Conservation (phyloP, 2,797 vertebrate genomes). For the Peromyscus attwateri region DNA sequence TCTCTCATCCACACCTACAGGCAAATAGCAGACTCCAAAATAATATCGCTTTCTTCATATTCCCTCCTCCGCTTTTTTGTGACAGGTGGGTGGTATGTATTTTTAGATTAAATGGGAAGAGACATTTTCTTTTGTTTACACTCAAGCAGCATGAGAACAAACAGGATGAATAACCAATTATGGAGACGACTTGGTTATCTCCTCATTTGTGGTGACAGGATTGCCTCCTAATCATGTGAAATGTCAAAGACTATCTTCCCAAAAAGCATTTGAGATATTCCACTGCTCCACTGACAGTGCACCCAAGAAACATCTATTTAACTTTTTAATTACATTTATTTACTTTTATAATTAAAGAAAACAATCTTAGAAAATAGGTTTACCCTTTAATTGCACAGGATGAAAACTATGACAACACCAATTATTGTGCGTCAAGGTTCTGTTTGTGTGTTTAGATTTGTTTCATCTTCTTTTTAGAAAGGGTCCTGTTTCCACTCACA, state of each 20-base stretch:
- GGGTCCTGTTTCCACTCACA: conserved; percentile 29
- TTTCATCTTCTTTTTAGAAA: conserved; percentile 33
- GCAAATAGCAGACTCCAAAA: background rate
- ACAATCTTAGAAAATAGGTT: conserved; percentile 29
- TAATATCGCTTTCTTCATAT: background rate
- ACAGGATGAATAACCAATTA: conserved; percentile 59
- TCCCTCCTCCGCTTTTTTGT: background rate
- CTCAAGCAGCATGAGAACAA: conserved; percentile 9
- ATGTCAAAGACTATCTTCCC: conserved; percentile 50
- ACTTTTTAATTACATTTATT: conserved; percentile 75
- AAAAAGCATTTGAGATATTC: conserved; percentile 29
- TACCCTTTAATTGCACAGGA: conserved; percentile 54
- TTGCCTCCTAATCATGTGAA: conserved; percentile 45
- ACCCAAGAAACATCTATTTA: background rate
- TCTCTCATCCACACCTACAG: background rate
- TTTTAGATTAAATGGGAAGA: conserved; percentile 60
- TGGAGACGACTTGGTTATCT: conserved; percentile 35
- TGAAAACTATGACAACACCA: conserved; percentile 62
- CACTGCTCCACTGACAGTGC: background rate
- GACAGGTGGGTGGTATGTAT: conserved; percentile 7
- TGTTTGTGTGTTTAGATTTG: conserved; percentile 62
- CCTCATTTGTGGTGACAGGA: conserved; percentile 29
- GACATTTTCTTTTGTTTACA: conserved; percentile 54
- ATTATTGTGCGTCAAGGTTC: conserved; percentile 36
- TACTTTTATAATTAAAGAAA: conserved; percentile 75